Evolutionary conservation across 2,797 vertebrate species (phyloP).

Genomic region (Hypotaenidia philippensis): DNA sequence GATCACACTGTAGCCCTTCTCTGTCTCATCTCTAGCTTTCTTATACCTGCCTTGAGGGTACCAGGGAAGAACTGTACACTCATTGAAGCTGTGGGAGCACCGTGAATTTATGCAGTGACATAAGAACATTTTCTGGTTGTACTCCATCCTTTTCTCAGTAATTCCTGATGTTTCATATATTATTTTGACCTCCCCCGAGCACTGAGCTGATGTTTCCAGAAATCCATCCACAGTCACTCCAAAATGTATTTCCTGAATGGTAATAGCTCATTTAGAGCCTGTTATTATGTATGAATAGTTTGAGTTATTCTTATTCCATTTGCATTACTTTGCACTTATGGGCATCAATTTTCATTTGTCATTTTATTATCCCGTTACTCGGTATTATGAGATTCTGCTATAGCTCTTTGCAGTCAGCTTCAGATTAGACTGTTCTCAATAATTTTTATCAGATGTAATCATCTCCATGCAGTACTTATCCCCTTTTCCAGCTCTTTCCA

Average conservation of each 20-base stretch:
- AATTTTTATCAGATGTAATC: neutral
- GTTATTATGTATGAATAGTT: neutral
- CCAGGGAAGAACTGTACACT: neutral
- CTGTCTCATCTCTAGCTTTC: neutral
- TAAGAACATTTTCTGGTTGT: neutral
- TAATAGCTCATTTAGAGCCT: neutral
- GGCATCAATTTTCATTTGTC: slow-evolving; percentile 53
- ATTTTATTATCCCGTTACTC: slow-evolving; percentile 24
- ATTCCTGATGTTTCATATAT: neutral
- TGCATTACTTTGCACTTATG: slow-evolving; percentile 23
- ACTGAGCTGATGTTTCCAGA: neutral
- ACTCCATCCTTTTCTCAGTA: neutral
- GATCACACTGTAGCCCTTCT: neutral
- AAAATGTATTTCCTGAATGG: slow-evolving; percentile 14
- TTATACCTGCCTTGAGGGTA: neutral
- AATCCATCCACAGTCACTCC: neutral
- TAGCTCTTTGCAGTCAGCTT: slow-evolving; percentile 1
- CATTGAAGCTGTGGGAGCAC: neutral
- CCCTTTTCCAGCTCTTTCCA: neutral
- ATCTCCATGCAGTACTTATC: neutral
- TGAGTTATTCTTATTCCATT: slow-evolving; percentile 44
- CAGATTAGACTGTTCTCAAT: slow-evolving; percentile 11
- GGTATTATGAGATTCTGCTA: neutral
- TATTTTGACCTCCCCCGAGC: neutral
- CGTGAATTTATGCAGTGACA: neutral